These are phyloP conservation scores for Cynaeus angustus DNA, from an alignment of 2,888 invertebrate species.

Conservation along the genomic window DNA sequence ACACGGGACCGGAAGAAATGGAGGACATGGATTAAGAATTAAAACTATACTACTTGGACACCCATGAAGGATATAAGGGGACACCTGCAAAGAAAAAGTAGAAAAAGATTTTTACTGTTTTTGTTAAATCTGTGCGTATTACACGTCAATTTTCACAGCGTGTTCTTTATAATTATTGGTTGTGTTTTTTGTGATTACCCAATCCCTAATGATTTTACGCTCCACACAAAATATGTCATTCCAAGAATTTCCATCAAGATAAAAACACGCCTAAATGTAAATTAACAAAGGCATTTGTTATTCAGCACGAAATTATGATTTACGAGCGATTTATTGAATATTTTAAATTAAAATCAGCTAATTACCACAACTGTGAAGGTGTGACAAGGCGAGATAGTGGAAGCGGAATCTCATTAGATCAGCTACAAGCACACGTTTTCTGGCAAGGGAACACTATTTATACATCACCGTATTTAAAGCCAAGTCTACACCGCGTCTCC, in stretches of 20 bases:
- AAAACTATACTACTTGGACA: too few species aligned
- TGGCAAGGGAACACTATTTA: slow-evolving; percentile 33
- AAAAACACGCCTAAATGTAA: slow-evolving; percentile 11
- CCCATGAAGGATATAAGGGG: too few species aligned
- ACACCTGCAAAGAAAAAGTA: too few species aligned
- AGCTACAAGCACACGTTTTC: slow-evolving; percentile 38
- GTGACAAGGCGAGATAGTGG: slow-evolving; percentile 36
- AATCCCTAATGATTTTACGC: too few species aligned
- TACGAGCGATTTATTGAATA: slow-evolving; percentile 35
- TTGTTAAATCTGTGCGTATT: too few species aligned
- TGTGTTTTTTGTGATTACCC: too few species aligned
- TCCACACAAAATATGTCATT: neutral
- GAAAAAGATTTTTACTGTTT: too few species aligned
- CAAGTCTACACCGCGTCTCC: slow-evolving; percentile 47
- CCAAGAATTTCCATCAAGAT: slow-evolving; percentile 6
- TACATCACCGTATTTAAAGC: slow-evolving; percentile 38
- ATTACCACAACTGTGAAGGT: slow-evolving; percentile 42
- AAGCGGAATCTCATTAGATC: slow-evolving; percentile 46
- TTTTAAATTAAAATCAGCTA: slow-evolving; percentile 24
- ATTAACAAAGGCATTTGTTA: slow-evolving; percentile 25
- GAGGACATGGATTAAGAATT: too few species aligned
- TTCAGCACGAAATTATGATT: slow-evolving; percentile 18
- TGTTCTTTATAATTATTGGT: too few species aligned
- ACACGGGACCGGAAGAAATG: too few species aligned
- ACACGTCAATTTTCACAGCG: too few species aligned